phyloP scores from a whole-genome alignment of 2,113 vertebrate genomes.

The Tamias sibiricus region DNA sequence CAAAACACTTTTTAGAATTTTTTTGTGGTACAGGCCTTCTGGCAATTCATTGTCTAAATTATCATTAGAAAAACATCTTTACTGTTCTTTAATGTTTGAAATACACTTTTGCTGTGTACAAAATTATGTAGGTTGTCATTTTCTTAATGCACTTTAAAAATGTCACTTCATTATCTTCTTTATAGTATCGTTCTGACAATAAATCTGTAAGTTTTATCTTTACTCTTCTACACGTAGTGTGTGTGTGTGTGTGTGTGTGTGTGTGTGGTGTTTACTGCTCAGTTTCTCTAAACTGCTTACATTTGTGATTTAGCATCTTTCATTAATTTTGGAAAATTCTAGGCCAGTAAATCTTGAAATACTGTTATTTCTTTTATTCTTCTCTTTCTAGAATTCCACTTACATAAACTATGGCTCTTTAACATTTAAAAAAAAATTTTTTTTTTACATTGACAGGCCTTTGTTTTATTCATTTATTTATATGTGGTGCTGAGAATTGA shows the following conservation, averaged over 20 bases:
- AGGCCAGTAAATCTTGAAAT: neutral
- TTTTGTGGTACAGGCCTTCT: neutral
- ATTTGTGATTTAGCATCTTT: neutral
- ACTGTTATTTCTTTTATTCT: neutral
- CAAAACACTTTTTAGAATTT: neutral
- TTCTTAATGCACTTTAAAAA: neutral
- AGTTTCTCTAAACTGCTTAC: neutral
- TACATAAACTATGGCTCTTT: neutral
- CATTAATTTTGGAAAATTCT: neutral
- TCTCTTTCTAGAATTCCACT: neutral
- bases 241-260: neutral
- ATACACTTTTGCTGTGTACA: neutral
- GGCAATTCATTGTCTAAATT: neutral
- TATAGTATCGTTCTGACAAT: neutral
- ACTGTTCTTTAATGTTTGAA: neutral
- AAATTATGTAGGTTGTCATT: neutral
- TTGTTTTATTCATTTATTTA: too few relatives aligned
- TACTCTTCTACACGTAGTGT: neutral
- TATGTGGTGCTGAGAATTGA: too few relatives aligned
- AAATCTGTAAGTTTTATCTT: neutral
- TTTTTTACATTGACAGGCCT: too few relatives aligned
- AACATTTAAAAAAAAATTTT: neutral
- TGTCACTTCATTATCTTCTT: neutral
- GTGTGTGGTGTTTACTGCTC: neutral
- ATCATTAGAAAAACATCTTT: neutral